These are phyloP conservation scores for Antrozous pallidus DNA, from an alignment of 2,797 vertebrate genomes.

Conservation along the genomic window DNA sequence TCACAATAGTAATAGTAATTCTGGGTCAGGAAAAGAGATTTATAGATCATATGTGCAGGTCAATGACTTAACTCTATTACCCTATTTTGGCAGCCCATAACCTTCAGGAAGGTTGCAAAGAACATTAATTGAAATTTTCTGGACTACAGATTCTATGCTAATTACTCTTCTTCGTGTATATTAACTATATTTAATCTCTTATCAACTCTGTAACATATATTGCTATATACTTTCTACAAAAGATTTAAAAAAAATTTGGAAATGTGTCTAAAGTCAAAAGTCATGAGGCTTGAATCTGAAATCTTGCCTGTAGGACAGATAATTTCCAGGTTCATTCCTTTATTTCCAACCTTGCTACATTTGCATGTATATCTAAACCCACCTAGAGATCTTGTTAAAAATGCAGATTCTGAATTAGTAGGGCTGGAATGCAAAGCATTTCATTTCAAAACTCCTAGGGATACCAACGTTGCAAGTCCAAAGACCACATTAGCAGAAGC, in stretches of 20 bases:
- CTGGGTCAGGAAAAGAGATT: neutral
- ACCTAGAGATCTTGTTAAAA: neutral
- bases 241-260: neutral
- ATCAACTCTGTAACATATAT: neutral
- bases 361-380: neutral
- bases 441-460: neutral
- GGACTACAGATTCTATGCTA: neutral
- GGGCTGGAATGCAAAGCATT: neutral
- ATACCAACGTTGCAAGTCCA: accelerated
- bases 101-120: neutral
- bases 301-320: neutral
- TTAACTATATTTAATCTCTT: neutral
- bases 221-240: neutral
- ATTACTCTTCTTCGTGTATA: neutral
- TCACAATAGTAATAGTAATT: neutral
- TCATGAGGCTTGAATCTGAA: neutral
- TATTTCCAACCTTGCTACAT: neutral
- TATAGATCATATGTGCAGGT: neutral
- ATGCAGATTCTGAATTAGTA: neutral
- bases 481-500: neutral
- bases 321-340: neutral
- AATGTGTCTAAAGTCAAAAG: neutral
- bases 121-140: neutral
- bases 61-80: too few relatives aligned
- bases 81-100: neutral